Evolutionary conservation across 2,113 vertebrate species (phyloP).

Genomic region (Acrocephalus arundinaceus): DNA sequence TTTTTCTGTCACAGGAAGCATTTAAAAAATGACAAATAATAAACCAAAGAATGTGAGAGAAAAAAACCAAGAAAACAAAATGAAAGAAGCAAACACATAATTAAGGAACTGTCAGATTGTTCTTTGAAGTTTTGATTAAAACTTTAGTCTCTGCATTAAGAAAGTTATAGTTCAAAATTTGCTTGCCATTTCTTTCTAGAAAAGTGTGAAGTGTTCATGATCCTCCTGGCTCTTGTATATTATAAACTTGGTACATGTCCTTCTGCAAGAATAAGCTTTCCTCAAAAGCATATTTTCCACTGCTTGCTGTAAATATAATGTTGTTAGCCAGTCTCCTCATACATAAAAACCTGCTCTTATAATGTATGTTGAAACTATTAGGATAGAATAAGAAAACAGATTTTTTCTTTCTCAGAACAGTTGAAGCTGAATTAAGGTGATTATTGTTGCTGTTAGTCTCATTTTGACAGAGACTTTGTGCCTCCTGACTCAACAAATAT

Average conservation of each 20-base stretch:
- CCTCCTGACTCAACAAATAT: neutral
- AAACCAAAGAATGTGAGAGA: neutral
- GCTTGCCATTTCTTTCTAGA: neutral
- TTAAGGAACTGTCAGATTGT: neutral
- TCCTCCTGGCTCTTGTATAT: neutral
- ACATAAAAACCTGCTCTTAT: neutral
- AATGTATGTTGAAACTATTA: neutral
- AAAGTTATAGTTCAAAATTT: neutral
- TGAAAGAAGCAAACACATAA: neutral
- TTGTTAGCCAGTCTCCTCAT: neutral
- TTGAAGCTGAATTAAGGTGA: neutral
- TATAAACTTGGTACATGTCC: neutral
- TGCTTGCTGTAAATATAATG: neutral
- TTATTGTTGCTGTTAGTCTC: neutral
- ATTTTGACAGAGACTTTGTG: neutral
- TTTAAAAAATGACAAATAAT: neutral
- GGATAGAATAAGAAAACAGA: neutral
- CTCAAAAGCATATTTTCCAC: neutral
- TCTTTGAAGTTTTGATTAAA: neutral
- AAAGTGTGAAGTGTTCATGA: neutral
- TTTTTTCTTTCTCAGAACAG: neutral
- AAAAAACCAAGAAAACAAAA: neutral
- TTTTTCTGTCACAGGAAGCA: neutral
- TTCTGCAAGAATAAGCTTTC: neutral
- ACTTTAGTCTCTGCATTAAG: neutral